Evolutionary conservation across 2,113 vertebrate species (phyloP), one percentile per base, ranked within the genome.

Genomic region (Hipposideros armiger): DNA sequence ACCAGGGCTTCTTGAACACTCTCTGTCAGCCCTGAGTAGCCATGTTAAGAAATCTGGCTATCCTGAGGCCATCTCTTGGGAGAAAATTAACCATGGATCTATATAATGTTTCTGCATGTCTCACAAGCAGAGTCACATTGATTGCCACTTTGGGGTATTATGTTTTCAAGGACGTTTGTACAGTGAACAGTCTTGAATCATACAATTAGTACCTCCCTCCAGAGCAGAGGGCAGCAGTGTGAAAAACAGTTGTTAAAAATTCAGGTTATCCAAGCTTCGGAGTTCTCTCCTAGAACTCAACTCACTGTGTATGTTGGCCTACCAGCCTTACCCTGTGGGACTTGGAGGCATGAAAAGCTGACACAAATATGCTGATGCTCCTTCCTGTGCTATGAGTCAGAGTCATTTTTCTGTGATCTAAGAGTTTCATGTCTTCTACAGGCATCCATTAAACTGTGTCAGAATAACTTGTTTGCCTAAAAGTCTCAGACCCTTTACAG

Each of bases 381-480:
- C 58, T 78, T 78, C 30, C 7, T 45, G 11, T 42, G 1, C 30
- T 66, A 17, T 70, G 32, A 28, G 7, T 87, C 16, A 36, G 28
- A 76, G 22, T 60, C 22, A 91, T n/a, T 77, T 89, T 17, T 58
- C 78, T 67, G n/a, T 85, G 58, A 85, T n/a, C 10, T 16, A 56
- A 19, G 17, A 36, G n/a, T 78, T 62, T 70, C 28, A 42, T n/a
- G 40, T 95, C 11, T 62, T 85, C 32, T 69, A 24, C 40, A 52
- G 5, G 3, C 24, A 54, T 70, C 30, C 1, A 36, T 56, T 60
- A 60, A 85, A 47, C 11, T 90, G 20, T 78, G 24, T 76, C 10
- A 40, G 69, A 15, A 13, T 47, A 40, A 70, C 30, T 45, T 45
- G 40, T 42, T 78, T n/a, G 58, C 28, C 69, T 90, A 24, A 67